These are phyloP conservation scores for Ornithorhynchus anatinus DNA, from an alignment of 2,113 vertebrate genomes.

Conservation along the genomic window DNA sequence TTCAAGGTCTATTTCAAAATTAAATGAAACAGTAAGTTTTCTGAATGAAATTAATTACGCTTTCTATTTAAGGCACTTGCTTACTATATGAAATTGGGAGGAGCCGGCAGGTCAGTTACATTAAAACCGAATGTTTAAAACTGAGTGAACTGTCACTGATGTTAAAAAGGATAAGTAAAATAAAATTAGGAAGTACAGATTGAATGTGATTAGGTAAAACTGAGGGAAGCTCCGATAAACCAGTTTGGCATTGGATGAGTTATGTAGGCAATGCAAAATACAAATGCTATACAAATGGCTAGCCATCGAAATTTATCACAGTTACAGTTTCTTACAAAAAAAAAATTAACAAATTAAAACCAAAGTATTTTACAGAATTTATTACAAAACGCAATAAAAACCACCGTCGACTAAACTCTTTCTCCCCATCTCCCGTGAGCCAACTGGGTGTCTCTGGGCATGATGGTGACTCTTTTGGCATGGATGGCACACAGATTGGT, in stretches of 20 bases:
- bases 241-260: neutral
- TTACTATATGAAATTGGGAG: too few species aligned
- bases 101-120: neutral
- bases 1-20: constrained; percentile 21
- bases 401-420: constrained; percentile 67
- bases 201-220: accelerated
- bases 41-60: too few species aligned
- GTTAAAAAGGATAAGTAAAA: neutral
- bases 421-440: constrained; percentile 85
- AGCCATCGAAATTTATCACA: neutral
- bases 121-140: neutral
- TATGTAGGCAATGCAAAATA: neutral
- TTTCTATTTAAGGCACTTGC: too few species aligned
- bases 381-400: constrained; percentile 81
- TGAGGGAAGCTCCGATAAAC: neutral
- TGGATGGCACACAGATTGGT: constrained; percentile 85
- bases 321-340: constrained; percentile 75
- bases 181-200: neutral
- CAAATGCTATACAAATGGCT: neutral
- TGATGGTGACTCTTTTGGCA: constrained; percentile 86
- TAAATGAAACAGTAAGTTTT: constrained; percentile 9
- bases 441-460: constrained; percentile 88
- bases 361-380: constrained; percentile 85
- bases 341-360: constrained; percentile 82
- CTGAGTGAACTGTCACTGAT: neutral